Conservation (phyloP, 2,797 vertebrate genomes). For the Trachops cirrhosus region DNA sequence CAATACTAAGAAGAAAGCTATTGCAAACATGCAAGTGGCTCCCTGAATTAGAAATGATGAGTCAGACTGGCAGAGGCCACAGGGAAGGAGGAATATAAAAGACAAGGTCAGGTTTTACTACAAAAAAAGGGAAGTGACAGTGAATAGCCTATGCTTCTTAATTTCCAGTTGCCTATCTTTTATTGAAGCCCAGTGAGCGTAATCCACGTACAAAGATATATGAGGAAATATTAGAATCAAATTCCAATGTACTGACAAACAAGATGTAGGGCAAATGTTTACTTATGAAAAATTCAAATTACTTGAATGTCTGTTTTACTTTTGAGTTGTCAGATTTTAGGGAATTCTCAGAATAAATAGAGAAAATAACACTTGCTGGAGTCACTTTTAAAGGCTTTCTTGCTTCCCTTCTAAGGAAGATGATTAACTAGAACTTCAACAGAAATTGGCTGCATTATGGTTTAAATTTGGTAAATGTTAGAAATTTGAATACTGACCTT, state of each 20-base stretch:
- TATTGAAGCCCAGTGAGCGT: not conserved
- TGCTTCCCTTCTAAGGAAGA: not conserved
- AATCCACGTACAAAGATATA: not conserved
- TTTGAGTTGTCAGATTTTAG: not conserved
- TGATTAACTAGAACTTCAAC: not conserved
- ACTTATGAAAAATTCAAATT: constrained; percentile 1
- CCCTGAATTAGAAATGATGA: constrained; percentile 59
- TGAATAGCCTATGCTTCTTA: not conserved
- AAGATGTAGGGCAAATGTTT: not conserved
- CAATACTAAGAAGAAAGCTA: constrained; percentile 2
- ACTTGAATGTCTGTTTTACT: not conserved
- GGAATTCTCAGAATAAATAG: constrained; percentile 16
- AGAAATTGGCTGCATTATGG: not conserved
- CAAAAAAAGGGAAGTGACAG: constrained; percentile 1
- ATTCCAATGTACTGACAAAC: not conserved
- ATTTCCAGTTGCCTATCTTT: not conserved
- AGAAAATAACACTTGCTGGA: not conserved
- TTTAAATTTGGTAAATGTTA: not conserved
- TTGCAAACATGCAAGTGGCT: constrained; percentile 47
- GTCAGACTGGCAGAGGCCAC: not conserved
- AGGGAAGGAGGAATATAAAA: constrained; percentile 46
- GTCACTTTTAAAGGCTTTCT: not conserved
- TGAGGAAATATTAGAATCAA: not conserved
- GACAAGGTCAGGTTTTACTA: constrained; percentile 51
- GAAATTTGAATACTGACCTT: constrained; percentile 87